phyloP scores from a whole-genome alignment of 64 coral and sea anemone species.

The Stichodactyla helianthus region DNA sequence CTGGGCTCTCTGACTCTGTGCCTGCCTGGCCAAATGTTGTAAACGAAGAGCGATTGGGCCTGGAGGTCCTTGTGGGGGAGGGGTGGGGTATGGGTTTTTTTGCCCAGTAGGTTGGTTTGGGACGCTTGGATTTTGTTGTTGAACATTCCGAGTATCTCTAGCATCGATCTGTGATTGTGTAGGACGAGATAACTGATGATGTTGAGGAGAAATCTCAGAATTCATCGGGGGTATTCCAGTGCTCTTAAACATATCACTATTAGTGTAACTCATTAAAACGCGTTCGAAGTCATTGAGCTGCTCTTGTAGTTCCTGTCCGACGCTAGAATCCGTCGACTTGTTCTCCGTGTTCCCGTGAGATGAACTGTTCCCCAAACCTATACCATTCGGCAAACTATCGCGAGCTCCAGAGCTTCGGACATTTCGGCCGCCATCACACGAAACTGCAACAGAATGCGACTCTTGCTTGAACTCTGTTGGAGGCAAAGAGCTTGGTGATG shows the following conservation, averaged over 20 bases:
- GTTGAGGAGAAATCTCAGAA: constrained; percentile 41
- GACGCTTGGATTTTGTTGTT: constrained; percentile 24
- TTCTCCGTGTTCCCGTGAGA: constrained; percentile 25
- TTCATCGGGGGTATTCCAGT: constrained; percentile 38
- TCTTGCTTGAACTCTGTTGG: constrained; percentile 82
- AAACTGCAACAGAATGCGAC: constrained; percentile 48
- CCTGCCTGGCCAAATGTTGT: constrained; percentile 64
- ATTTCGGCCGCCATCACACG: constrained; percentile 59
- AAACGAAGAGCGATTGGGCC: constrained; percentile 39
- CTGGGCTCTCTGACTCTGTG: constrained; percentile 39
- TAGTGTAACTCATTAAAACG: constrained; percentile 40
- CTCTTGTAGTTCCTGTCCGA: constrained; percentile 40
- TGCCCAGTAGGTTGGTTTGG: constrained; percentile 23
- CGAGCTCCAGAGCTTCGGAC: background rate
- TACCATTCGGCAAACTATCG: constrained; percentile 49
- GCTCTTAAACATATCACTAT: constrained; percentile 40
- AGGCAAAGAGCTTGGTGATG: constrained; percentile 44
- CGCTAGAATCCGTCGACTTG: constrained; percentile 25
- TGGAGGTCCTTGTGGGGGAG: background rate
- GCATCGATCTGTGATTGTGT: constrained; percentile 11
- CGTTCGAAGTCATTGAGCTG: constrained; percentile 61
- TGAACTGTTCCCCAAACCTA: constrained; percentile 33
- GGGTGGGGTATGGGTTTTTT: constrained; percentile 24
- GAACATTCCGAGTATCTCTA: background rate
- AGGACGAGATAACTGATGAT: constrained; percentile 20